phyloP scores from a whole-genome alignment of 2,888 invertebrate genomes.

The Xestobium rufovillosum region DNA sequence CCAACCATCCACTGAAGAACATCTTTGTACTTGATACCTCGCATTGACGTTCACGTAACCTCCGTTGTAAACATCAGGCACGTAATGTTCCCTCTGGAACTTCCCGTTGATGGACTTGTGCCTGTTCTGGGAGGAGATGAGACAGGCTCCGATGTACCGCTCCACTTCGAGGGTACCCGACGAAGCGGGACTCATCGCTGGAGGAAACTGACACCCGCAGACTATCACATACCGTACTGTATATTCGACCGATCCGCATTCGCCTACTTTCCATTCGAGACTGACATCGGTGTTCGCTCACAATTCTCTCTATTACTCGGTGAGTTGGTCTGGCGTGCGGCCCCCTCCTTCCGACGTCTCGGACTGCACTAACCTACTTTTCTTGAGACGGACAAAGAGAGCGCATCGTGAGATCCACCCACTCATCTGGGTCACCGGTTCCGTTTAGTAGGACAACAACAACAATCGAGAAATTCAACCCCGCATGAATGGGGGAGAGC shows the following conservation, averaged over 20 bases:
- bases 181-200: slow-evolving; percentile 69
- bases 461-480: slow-evolving; percentile 2
- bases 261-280: background rate
- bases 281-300: background rate
- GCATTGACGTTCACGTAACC: slow-evolving; percentile 36
- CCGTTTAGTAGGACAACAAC: slow-evolving; percentile 25
- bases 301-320: slow-evolving; percentile 34
- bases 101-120: slow-evolving; percentile 12
- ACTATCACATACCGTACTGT: slow-evolving; percentile 21
- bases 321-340: no score
- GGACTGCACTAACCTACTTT: slow-evolving; percentile 43
- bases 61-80: slow-evolving; percentile 35
- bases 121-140: slow-evolving; percentile 46
- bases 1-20: slow-evolving; percentile 57
- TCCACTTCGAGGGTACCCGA: slow-evolving; percentile 54
- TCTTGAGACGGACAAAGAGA: slow-evolving; percentile 31
- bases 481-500: slow-evolving; percentile 7
- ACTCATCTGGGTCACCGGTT: slow-evolving; percentile 41
- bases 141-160: slow-evolving; percentile 56
- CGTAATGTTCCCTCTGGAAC: slow-evolving; percentile 27
- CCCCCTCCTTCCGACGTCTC: slow-evolving; percentile 24
- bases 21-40: slow-evolving; percentile 29
- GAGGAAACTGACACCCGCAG: slow-evolving; percentile 23
- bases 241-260: no score
- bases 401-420: slow-evolving; percentile 36